Evolutionary conservation across 2,888 invertebrate genomes (phyloP).

Genomic region (Acanthopleura granulata): DNA sequence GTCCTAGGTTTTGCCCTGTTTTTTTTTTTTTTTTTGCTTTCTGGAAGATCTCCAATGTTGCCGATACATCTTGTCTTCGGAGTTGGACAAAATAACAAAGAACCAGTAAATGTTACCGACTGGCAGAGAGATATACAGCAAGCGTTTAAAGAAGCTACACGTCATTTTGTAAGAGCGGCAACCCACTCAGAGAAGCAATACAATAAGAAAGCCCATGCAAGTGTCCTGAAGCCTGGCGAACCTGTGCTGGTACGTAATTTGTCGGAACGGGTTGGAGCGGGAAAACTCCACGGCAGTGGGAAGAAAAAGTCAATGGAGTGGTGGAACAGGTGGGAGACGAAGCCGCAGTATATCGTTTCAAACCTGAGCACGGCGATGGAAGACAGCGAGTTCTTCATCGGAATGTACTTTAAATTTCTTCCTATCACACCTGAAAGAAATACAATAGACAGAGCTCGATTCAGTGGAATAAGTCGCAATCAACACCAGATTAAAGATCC

Average conservation of each 20-base stretch:
- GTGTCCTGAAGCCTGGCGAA: slow-evolving; percentile 16
- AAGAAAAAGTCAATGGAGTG: slow-evolving; percentile 9
- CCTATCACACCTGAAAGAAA: too few relatives aligned
- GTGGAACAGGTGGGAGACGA: slow-evolving; percentile 8
- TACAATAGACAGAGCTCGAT: too few relatives aligned
- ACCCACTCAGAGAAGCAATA: background rate
- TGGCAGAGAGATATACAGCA: background rate
- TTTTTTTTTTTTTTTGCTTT: slow-evolving; percentile 16
- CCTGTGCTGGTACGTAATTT: slow-evolving; percentile 17
- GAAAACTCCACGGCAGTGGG: slow-evolving; percentile 7
- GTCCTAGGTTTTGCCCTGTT: background rate
- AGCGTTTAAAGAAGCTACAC: background rate
- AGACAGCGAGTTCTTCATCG: slow-evolving; percentile 13
- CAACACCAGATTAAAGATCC: too few relatives aligned
- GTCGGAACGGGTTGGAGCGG: slow-evolving; percentile 14
- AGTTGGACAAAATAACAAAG: background rate
- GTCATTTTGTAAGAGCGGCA: background rate
- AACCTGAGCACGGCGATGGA: slow-evolving; percentile 7
- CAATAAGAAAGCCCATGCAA: background rate
- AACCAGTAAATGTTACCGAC: background rate
- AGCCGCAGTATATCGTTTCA: background rate
- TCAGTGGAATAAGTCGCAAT: too few relatives aligned
- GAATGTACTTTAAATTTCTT: slow-evolving; percentile 9
- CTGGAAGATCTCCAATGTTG: slow-evolving; percentile 15
- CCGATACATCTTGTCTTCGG: slow-evolving; percentile 18